Conservation (phyloP, 2,888 invertebrate genomes). For the Hermaeophaga mercurialis region DNA sequence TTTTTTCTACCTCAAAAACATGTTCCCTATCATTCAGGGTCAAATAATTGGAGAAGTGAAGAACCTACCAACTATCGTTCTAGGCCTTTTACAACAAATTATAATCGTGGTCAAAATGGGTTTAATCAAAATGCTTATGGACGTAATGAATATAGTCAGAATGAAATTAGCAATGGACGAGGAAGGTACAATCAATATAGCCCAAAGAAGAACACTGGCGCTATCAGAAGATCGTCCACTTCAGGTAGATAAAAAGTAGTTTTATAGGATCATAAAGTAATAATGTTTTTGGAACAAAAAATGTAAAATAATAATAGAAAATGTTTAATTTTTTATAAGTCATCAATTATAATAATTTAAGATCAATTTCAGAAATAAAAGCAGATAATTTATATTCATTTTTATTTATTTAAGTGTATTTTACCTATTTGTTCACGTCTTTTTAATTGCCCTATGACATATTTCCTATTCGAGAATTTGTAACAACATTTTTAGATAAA, state of each 20-base stretch:
- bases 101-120: background rate
- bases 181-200: background rate
- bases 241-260: background rate
- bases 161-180: background rate
- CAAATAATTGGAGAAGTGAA: background rate
- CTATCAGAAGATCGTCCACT: constrained; percentile 3
- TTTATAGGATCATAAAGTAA: too few species aligned
- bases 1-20: constrained; percentile 53
- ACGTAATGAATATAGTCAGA: background rate
- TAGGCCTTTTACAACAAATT: background rate
- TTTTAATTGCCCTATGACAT: too few species aligned
- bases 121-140: background rate
- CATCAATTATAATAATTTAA: too few species aligned
- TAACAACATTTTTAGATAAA: too few species aligned
- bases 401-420: too few species aligned
- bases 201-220: constrained; percentile 6
- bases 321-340: too few species aligned
- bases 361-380: too few species aligned
- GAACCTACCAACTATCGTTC: background rate
- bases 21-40: background rate
- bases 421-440: too few species aligned
- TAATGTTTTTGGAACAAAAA: too few species aligned
- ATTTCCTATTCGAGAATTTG: too few species aligned
- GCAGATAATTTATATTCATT: too few species aligned
- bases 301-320: too few species aligned